Conservation (phyloP, 1,140 invertebrate genomes). For the Drosophila pruinosa region DNA sequence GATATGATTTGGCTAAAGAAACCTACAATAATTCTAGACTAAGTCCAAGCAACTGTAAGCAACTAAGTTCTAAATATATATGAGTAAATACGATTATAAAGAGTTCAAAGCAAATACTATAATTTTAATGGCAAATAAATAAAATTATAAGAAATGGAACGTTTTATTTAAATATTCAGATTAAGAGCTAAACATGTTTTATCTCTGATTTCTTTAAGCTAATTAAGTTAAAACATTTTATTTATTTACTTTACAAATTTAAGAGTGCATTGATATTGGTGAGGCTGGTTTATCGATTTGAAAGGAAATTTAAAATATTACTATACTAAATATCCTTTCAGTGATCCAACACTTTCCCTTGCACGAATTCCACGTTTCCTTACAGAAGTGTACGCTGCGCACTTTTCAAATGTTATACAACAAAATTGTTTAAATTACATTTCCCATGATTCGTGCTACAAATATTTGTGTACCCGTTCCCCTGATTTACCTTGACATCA, state of each 20-base stretch:
- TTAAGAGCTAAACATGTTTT: no score
- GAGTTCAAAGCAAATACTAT: constrained; percentile 45
- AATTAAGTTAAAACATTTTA: no score
- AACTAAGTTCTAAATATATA: constrained; percentile 33
- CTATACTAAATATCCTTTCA: no score
- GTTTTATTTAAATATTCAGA: no score
- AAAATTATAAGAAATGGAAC: background rate
- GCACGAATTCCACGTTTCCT: no score
- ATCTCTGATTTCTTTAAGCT: no score
- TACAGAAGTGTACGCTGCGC: no score
- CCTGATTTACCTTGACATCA: background rate
- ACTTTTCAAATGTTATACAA: background rate
- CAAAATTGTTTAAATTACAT: constrained; percentile 6
- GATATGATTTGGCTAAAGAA: constrained; percentile 53
- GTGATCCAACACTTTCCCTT: no score
- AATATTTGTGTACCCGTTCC: constrained; percentile 29
- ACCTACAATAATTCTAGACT: constrained; percentile 56
- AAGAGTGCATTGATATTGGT: no score
- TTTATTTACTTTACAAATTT: no score
- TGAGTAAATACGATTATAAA: constrained; percentile 43
- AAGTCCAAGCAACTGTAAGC: constrained; percentile 39
- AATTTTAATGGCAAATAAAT: background rate
- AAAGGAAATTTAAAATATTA: no score
- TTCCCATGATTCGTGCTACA: constrained; percentile 8
- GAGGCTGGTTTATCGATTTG: no score